Evolutionary conservation across 2,113 vertebrate genomes (phyloP), one percentile per base, ranked within the genome.

Genomic region (Seriola aureovittata): DNA sequence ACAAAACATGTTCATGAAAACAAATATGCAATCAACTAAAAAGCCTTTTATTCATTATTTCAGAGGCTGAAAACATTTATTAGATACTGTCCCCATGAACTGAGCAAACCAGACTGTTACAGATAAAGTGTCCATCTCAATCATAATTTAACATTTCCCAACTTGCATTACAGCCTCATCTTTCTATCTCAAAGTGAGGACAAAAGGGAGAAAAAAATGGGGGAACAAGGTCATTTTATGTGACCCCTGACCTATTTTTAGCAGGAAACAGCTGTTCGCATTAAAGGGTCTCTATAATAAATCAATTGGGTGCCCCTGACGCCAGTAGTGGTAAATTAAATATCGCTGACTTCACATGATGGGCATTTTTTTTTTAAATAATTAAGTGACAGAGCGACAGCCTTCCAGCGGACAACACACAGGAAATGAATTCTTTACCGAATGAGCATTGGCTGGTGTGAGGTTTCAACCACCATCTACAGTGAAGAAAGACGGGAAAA

Each of bases 221-320:
- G 38, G 5, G 80, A 84, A 90, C 84, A 90, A 85, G 87, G 90
- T 93, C 77, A 82, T 86, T 90, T 85, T 62, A 90, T 91, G 70
- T 88, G 90, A 91, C 91, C 93, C 55, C 71, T 92, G 92, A 92
- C 90, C 93, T 88, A 93, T 92, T 91, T 93, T 91, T 88, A 93
- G 91, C 90, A 93, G 91, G 88, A 92, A 93, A 91, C 94, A 94
- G 94, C 94, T 94, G 94, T 87, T 92, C 87, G 79, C 91, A 93
- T 92, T 90, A 93, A 93, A 88, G 74, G 69, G 42, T 71, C 44
- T 80, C 88, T 80, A 83, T 91, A 91, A 93, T 94, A 94, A 93
- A 94, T 94, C 92, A 89, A 92, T 81, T 64, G 85, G 71, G 11
- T 48, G 78, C 23, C 85, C 67, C 88, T 83, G 86, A 92, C 74